A percentile compares a stretch with the other conserved stretches of the same genome.
Conservation (phyloP, 2,113 vertebrate genomes). For the Propithecus coquereli region DNA sequence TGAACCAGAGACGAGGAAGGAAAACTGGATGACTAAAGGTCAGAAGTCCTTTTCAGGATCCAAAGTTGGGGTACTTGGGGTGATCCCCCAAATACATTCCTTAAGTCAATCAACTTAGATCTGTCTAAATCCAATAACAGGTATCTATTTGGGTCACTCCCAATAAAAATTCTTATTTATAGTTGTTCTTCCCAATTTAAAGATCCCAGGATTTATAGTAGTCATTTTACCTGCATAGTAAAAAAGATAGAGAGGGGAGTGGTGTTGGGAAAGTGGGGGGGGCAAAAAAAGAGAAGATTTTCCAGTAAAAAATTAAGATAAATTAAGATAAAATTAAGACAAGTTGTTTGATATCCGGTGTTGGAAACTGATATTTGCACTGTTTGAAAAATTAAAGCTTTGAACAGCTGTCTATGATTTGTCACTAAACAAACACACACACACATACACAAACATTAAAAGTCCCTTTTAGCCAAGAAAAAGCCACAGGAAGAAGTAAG, state of each 20-base stretch:
- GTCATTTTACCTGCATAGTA: conserved; percentile 8
- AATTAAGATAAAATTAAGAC: background rate
- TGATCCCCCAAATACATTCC: background rate
- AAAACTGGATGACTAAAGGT: background rate
- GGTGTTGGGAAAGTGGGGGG: background rate
- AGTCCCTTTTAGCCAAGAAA: background rate
- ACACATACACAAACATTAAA: background rate
- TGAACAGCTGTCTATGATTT: background rate
- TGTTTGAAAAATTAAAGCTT: background rate
- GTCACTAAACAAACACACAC: background rate
- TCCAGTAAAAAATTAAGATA: background rate
- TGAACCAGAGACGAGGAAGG: background rate
- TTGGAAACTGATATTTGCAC: background rate
- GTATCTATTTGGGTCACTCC: background rate
- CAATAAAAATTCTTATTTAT: background rate
- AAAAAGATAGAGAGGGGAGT: background rate
- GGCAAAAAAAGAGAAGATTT: background rate
- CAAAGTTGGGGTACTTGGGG: background rate
- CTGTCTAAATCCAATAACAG: background rate
- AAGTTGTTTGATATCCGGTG: background rate
- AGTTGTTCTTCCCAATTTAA: background rate
- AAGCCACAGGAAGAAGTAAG: conserved; percentile 10
- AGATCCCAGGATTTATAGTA: background rate
- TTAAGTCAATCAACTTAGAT: background rate
- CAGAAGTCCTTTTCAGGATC: background rate